Percentiles rank a stretch among this genome's conserved stretches.
These are phyloP conservation scores for Okamejei kenojei DNA, from an alignment of 2,797 vertebrate species.

Conservation along the genomic window DNA sequence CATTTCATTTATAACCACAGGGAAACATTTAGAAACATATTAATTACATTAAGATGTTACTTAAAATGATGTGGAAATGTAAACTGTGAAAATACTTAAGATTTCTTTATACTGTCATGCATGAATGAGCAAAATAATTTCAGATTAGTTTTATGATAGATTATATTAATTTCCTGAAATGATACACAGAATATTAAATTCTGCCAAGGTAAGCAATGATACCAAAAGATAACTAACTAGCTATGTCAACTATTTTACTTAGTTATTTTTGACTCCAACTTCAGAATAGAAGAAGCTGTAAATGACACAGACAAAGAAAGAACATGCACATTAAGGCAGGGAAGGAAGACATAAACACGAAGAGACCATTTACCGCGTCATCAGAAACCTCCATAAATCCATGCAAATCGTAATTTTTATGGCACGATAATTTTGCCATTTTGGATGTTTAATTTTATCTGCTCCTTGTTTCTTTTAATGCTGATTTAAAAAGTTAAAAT, in stretches of 20 bases:
- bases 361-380: no score
- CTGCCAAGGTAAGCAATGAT: not conserved
- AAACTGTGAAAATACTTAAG: not conserved
- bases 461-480: not conserved
- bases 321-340: not conserved
- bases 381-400: no score
- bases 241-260: not conserved
- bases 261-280: not conserved
- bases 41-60: slow-evolving; percentile 29
- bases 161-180: not conserved
- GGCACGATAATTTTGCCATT: no score
- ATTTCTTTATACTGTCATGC: slow-evolving; percentile 23
- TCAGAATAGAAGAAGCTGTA: not conserved
- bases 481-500: not conserved
- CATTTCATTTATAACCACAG: slow-evolving; percentile 9
- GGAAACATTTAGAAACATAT: slow-evolving; percentile 15
- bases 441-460: not conserved
- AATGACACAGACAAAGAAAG: not conserved
- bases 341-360: no score
- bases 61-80: slow-evolving; percentile 18
- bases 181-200: not conserved
- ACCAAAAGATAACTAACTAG: not conserved
- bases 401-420: no score
- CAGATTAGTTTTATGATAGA: slow-evolving; percentile 25
- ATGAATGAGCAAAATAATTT: slow-evolving; percentile 33